Percentiles rank a stretch among this genome's conserved stretches.
phyloP scores from a whole-genome alignment of 2,888 invertebrate genomes.

The Chymomyza caudatula region DNA sequence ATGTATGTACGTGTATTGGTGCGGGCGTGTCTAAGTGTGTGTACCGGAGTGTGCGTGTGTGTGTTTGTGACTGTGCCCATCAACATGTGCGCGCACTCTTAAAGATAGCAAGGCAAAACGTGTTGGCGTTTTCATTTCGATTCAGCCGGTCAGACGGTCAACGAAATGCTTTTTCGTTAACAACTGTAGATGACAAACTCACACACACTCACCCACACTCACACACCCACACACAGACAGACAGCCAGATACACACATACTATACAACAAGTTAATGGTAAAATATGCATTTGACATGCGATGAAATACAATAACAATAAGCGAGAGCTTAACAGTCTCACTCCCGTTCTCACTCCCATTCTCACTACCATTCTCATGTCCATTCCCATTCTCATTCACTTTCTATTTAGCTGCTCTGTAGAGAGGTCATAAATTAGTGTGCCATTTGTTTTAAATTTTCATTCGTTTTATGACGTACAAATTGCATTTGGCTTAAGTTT shows the following conservation, averaged over 20 bases:
- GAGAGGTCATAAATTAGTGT: constrained; percentile 29
- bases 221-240: not conserved
- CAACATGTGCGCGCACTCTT: constrained; percentile 35
- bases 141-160: constrained; percentile 9
- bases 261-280: constrained; percentile 24
- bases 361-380: no score
- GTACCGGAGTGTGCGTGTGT: constrained; percentile 25
- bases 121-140: constrained; percentile 5
- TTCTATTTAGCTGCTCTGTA: not conserved
- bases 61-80: constrained; percentile 24
- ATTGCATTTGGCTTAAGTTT: constrained; percentile 15
- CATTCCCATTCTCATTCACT: no score
- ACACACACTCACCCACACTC: not conserved
- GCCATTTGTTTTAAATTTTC: constrained; percentile 39
- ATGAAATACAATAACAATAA: constrained; percentile 38
- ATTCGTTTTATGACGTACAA: constrained; percentile 26
- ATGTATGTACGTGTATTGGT: not conserved
- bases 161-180: constrained; percentile 43
- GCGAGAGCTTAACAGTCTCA: constrained; percentile 1
- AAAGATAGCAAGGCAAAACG: constrained; percentile 29
- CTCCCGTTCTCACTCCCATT: not conserved
- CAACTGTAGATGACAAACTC: constrained; percentile 27
- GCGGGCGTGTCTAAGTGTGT: constrained; percentile 6
- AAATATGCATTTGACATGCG: constrained; percentile 66
- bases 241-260: constrained; percentile 20